These are phyloP conservation scores for Cirrhinus mrigala DNA, from an alignment of 2,797 vertebrate genomes.

Conservation along the genomic window DNA sequence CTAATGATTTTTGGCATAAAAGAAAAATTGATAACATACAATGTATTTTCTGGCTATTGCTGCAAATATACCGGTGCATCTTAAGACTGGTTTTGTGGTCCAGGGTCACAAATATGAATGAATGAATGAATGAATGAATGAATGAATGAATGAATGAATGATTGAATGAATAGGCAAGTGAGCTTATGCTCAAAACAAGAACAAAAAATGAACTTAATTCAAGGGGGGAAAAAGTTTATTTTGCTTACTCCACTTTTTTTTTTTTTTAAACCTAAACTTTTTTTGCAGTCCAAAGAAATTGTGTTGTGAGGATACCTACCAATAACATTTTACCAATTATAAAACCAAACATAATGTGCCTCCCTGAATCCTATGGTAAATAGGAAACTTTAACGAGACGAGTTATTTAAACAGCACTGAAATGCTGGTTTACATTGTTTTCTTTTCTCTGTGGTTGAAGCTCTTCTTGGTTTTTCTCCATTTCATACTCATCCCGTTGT, in stretches of 20 bases:
- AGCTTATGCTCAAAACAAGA: not conserved
- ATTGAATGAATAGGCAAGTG: no score
- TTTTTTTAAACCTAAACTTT: not conserved
- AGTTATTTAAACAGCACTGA: not conserved
- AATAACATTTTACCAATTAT: not conserved
- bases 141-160: not conserved
- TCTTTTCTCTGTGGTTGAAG: slow-evolving; percentile 8
- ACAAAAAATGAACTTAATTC: not conserved
- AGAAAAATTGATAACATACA: no score
- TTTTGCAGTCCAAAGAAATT: not conserved
- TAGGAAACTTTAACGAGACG: not conserved
- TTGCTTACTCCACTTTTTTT: not conserved
- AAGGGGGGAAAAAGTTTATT: not conserved
- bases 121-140: not conserved
- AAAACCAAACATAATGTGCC: not conserved
- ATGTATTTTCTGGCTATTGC: no score
- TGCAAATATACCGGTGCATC: no score
- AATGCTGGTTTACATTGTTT: not conserved
- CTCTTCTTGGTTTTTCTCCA: slow-evolving; percentile 17
- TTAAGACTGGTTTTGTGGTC: no score
- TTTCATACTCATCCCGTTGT: slow-evolving; percentile 57
- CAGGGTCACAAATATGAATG: not conserved
- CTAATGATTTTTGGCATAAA: no score
- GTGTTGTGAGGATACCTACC: not conserved
- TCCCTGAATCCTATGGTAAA: not conserved